Base-by-base conservation (phyloP, 2,888 invertebrate species). In the Cordilura impudica region DNA sequence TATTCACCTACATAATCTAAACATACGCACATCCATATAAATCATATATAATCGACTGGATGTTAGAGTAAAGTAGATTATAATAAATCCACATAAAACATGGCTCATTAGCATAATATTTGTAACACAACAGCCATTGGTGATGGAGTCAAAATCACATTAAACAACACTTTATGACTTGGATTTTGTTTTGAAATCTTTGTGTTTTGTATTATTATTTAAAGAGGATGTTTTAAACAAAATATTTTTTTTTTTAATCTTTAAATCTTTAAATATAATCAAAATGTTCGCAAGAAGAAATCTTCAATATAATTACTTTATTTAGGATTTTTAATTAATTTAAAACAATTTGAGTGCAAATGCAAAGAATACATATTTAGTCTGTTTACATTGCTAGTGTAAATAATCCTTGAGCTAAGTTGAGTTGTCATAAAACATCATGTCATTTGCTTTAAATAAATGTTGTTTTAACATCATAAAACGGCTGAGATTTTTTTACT, bases 371-470 rank as follows among this genome's bases (percentile, higher is more conserved):
- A 43, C 18, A 39, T 19, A 54, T 26, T 39, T 4, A 31, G 19
- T 67, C 56, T 79, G 75, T 79, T 79, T 72, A 56, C 47, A 71
- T 43, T 71, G 66, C n/a, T 31, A 67, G 54, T 58, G 51, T 56
- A 79, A 79, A 79, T 76, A 76, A 76, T 75, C 79, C 79, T 63
- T 56, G n/a, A 54, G 26, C 26, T 14, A 26, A 61, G 19, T 47
- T 63, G 69, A 66, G 79, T 76, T 76, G 78, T 78, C 73, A 78
- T 81, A 74, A 70, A 72, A 78, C 66, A 81, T 73, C 76, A 82
- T 82, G 82, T 82, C 81, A 82, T 73, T 81, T 82, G 67, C 75
- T 78, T 72, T 80, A 72, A 79, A 79, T 75, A 82, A 82, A 79
- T 79, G 67, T 79, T 79, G n/a, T 75, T 75, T 79, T 75, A 72